Conservation (phyloP, 64 coral and sea anemone genomes). For the Porites australiensis region DNA sequence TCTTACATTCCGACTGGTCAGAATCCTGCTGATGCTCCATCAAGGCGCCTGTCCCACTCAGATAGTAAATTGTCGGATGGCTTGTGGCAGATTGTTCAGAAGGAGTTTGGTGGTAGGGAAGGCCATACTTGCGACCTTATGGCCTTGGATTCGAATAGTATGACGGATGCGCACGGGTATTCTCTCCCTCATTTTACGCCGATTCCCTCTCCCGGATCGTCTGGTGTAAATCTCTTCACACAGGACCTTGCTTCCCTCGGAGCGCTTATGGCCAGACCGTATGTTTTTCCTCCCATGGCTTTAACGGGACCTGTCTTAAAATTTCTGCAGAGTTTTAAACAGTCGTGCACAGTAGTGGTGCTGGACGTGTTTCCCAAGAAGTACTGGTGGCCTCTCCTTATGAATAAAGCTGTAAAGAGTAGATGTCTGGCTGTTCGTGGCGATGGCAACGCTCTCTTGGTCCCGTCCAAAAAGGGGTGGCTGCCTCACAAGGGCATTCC, state of each 20-base stretch:
- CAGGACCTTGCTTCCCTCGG: background rate
- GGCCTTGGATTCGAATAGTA: background rate
- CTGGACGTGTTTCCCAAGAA: constrained; percentile 16
- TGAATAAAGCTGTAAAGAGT: background rate
- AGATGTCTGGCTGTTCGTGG: background rate
- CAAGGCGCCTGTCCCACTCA: background rate
- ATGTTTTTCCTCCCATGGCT: constrained; percentile 8
- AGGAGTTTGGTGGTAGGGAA: background rate
- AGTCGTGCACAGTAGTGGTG: constrained; percentile 50
- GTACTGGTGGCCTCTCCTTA: constrained; percentile 67
- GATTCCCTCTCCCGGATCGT: background rate
- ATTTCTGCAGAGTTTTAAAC: constrained; percentile 41
- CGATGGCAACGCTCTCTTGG: constrained; percentile 1
- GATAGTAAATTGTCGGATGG: background rate
- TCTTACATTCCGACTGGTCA: background rate
- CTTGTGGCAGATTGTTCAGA: background rate
- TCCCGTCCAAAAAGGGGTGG: constrained; percentile 32
- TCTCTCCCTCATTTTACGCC: constrained; percentile 5
- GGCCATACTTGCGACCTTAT: background rate
- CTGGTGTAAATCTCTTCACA: constrained; percentile 17
- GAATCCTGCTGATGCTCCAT: background rate
- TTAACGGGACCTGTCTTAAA: constrained; percentile 19
- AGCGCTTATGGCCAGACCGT: background rate
- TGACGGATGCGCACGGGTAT: background rate
- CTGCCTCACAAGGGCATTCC: background rate